A percentile compares a stretch with the other conserved stretches of the same genome.
Evolutionary conservation across 2,113 vertebrate genomes (phyloP).

Genomic region (Phyllopteryx taeniolatus): DNA sequence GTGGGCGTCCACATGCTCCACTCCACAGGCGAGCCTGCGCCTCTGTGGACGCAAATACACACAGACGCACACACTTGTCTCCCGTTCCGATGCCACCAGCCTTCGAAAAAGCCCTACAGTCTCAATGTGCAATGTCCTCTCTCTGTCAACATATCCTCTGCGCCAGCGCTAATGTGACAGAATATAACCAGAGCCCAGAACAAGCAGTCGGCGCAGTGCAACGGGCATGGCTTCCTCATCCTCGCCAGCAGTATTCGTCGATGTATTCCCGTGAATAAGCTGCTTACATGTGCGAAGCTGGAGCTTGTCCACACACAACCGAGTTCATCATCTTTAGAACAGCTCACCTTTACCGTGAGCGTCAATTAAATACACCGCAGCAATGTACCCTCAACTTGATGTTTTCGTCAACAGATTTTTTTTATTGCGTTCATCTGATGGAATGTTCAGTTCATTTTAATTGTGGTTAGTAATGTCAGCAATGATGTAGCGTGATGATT

Average conservation of each 20-base stretch:
- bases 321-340: background rate
- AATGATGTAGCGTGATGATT: constrained; percentile 7
- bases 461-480: constrained; percentile 1
- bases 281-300: background rate
- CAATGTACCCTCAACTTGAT: background rate
- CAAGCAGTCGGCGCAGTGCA: constrained; percentile 40
- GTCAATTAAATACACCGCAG: background rate
- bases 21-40: constrained; percentile 65
- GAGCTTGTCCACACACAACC: background rate
- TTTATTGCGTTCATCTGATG: background rate
- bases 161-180: constrained; percentile 66
- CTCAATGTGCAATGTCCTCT: constrained; percentile 71
- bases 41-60: constrained; percentile 40
- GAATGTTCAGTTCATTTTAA: background rate
- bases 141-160: constrained; percentile 70
- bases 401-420: background rate
- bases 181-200: constrained; percentile 60
- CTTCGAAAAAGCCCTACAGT: constrained; percentile 64
- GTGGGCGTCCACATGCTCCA: constrained; percentile 72
- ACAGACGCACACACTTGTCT: constrained; percentile 63
- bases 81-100: constrained; percentile 64
- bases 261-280: background rate
- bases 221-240: constrained; percentile 31
- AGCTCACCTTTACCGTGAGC: background rate
- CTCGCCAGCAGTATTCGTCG: constrained; percentile 22